Conservation (phyloP, 2,113 vertebrate species). For the Monarcha castaneiventris region DNA sequence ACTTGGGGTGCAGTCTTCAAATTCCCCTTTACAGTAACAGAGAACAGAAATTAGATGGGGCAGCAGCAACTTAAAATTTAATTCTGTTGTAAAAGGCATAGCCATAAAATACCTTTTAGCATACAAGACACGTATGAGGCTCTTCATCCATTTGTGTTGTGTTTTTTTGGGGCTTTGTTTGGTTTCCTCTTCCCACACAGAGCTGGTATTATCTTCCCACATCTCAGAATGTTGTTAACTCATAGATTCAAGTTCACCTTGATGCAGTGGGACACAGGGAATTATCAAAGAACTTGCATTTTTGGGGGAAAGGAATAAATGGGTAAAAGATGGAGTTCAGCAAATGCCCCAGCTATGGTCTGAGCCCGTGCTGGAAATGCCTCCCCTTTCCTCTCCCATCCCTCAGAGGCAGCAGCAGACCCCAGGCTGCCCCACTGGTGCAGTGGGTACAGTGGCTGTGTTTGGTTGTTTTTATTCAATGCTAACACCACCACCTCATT, state of each 20-base stretch:
- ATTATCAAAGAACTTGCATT: neutral
- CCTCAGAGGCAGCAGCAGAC: neutral
- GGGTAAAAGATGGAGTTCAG: neutral
- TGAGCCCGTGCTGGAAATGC: neutral
- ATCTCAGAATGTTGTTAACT: neutral
- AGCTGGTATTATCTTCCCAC: neutral
- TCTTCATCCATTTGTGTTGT: neutral
- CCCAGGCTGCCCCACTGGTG: neutral
- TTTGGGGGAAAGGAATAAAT: neutral
- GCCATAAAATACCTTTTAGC: neutral
- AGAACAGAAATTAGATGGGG: neutral
- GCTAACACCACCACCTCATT: neutral
- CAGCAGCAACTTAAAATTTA: neutral
- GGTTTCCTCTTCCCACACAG: neutral
- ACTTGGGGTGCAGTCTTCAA: neutral
- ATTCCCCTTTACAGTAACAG: neutral
- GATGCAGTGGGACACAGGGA: neutral
- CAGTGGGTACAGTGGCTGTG: neutral
- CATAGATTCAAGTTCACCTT: neutral
- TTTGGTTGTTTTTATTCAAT: neutral
- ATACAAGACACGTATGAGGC: accelerated
- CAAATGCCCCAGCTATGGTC: accelerated
- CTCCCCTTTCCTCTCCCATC: neutral
- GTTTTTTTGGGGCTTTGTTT: neutral
- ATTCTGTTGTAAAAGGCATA: neutral